These are phyloP conservation scores for Pandemis corylana DNA, from an alignment of 2,888 invertebrate genomes.

Conservation along the genomic window DNA sequence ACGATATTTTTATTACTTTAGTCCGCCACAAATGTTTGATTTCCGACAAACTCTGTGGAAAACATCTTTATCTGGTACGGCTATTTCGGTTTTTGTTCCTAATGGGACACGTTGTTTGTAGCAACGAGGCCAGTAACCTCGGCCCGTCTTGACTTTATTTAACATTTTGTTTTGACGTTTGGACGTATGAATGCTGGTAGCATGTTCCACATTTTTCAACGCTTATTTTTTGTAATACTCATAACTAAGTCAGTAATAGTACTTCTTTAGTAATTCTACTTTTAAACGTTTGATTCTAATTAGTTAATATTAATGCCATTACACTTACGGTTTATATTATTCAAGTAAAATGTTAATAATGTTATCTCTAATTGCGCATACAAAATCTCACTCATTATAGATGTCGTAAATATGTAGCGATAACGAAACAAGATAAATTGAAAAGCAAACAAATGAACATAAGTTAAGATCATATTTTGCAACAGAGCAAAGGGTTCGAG, in stretches of 20 bases:
- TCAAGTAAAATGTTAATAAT: background rate
- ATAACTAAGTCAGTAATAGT: background rate
- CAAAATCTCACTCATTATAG: constrained; percentile 9
- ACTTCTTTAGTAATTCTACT: background rate
- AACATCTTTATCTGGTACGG: constrained; percentile 51
- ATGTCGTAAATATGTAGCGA: constrained; percentile 28
- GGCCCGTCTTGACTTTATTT: constrained; percentile 27
- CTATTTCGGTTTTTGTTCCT: constrained; percentile 58
- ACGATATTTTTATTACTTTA: no score
- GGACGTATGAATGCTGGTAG: background rate
- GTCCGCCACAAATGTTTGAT: no score
- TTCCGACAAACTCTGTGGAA: constrained; percentile 28
- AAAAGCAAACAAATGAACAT: constrained; percentile 16
- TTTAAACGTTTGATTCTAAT: background rate
- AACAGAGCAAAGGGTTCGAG: constrained; percentile 16
- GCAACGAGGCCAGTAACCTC: constrained; percentile 61
- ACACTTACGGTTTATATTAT: background rate
- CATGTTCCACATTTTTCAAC: background rate
- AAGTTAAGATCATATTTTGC: constrained; percentile 5
- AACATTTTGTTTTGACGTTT: constrained; percentile 25
- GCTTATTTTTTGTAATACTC: background rate
- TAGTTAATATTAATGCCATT: background rate
- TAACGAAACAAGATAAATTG: constrained; percentile 12
- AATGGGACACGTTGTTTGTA: constrained; percentile 61
- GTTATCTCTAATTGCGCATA: constrained; percentile 14